Base-by-base conservation (phyloP, 2,888 invertebrate genomes). In the Dasysyrphus tricinctus region DNA sequence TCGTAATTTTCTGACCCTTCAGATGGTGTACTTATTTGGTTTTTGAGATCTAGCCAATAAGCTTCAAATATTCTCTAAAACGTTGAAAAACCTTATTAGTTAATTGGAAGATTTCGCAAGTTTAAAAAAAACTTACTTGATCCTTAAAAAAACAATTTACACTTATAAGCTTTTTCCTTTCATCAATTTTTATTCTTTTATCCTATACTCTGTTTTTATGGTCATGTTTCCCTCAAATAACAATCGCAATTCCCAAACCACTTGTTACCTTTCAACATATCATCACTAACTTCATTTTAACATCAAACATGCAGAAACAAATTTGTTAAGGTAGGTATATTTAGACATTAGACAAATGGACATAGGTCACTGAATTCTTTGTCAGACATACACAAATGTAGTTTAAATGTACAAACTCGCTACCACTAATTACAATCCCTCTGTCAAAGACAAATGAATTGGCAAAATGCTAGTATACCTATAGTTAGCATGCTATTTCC, bases 401-500 rank as follows among this genome's bases (percentile, higher is more conserved):
- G n/a, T n/a, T n/a, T n/a, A n/a, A n/a, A n/a, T n/a, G n/a, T n/a
- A n/a, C n/a, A n/a, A n/a, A n/a, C 34, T 59, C 29, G 49, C 59
- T 51, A 19, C 39, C 63, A 70, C 80, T 76, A 81, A 76, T 81
- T 81, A 75, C 70, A 67, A 19, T 69, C 14, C n/a, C 47, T 32
- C 47, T 32, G 54, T 6, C 59, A 24, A 47, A 47, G 73, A 34
- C 59, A 59, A 47, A 63, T 70, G 49, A 56, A 63, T 70, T 65
- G 37, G 63, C 70, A 63, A 61, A 75, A 16, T 32, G 44, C 49
- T 47, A 56, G 54, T 32, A 24, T 24, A n/a, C n/a, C n/a, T n/a
- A 24, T 24, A 8, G 54, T 42, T 61, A 61, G 14, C 49, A 32
- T 44, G 16, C 42, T 47, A 32, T 32, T 65, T 29, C 29, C 49